A percentile compares a stretch with the other conserved stretches of the same genome.
Evolutionary conservation across 2,888 invertebrate genomes (phyloP).

Genomic region (Acrocera orbiculus): DNA sequence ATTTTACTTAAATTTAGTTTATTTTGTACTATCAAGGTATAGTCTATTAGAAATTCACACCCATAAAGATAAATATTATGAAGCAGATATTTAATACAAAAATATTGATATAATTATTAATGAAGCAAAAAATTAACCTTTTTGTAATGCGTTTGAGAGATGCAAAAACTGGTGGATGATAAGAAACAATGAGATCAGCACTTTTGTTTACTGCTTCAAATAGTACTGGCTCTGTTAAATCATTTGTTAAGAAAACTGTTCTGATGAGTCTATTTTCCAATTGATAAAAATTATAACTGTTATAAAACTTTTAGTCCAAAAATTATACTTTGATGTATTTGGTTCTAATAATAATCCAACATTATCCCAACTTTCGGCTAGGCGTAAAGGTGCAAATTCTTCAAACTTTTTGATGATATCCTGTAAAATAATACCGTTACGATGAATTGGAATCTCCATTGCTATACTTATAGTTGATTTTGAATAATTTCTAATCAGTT

Average conservation of each 20-base stretch:
- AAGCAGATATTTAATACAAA: too few relatives aligned
- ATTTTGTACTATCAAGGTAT: too few relatives aligned
- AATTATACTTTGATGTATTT: slow-evolving; percentile 33
- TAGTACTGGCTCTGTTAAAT: slow-evolving; percentile 75
- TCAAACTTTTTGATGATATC: slow-evolving; percentile 41
- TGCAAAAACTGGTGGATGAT: slow-evolving; percentile 90
- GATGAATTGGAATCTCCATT: too few relatives aligned
- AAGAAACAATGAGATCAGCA: slow-evolving; percentile 70
- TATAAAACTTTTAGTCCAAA: too few relatives aligned
- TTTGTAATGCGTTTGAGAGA: slow-evolving; percentile 64
- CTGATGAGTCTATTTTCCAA: slow-evolving; percentile 31
- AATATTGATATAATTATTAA: too few relatives aligned
- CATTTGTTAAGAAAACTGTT: slow-evolving; percentile 72
- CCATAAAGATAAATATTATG: too few relatives aligned
- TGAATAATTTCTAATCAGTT: too few relatives aligned
- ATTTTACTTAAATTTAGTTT: too few relatives aligned
- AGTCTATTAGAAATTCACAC: too few relatives aligned
- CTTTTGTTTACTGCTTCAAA: slow-evolving; percentile 53
- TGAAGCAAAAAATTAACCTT: slow-evolving; percentile 39
- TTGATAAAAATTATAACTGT: slow-evolving; percentile 12
- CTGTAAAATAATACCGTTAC: too few relatives aligned
- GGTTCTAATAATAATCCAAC: slow-evolving; percentile 85
- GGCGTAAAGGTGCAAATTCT: slow-evolving; percentile 46
- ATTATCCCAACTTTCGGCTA: slow-evolving; percentile 87
- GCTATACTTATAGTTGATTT: too few relatives aligned